Conservation (phyloP, 2,888 invertebrate genomes). For the Sialis lutaria region DNA sequence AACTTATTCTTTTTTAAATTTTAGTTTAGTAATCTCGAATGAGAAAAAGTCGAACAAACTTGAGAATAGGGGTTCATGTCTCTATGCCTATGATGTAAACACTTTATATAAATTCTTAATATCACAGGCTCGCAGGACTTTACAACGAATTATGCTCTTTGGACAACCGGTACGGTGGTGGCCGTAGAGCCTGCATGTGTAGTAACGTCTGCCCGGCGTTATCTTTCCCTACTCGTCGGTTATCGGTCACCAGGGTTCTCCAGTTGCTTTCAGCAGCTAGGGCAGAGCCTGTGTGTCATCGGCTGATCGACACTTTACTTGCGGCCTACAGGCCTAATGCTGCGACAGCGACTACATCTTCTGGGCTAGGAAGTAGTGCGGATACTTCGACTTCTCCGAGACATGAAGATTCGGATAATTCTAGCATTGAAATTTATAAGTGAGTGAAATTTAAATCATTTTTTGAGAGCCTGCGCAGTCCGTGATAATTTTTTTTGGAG, state of each 20-base stretch:
- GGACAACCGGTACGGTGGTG: constrained; percentile 35
- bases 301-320: constrained; percentile 50
- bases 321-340: constrained; percentile 43
- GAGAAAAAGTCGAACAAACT: too few species aligned
- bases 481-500: too few species aligned
- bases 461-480: background rate
- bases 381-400: constrained; percentile 25
- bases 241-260: constrained; percentile 55
- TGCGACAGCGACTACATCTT: background rate
- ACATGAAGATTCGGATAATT: constrained; percentile 36
- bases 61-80: too few species aligned
- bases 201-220: constrained; percentile 61
- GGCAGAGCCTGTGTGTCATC: constrained; percentile 50
- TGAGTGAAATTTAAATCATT: constrained; percentile 18
- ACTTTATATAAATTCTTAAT: too few species aligned
- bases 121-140: constrained; percentile 40
- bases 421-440: constrained; percentile 57
- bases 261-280: constrained; percentile 54
- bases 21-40: too few species aligned
- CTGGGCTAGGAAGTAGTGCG: constrained; percentile 17
- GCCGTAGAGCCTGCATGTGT: constrained; percentile 35
- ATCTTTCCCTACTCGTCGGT: constrained; percentile 47
- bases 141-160: constrained; percentile 42
- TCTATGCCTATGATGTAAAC: too few species aligned
- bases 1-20: too few species aligned